Evolutionary conservation across 2,888 invertebrate genomes (phyloP).

Genomic region (Eilema depressum): DNA sequence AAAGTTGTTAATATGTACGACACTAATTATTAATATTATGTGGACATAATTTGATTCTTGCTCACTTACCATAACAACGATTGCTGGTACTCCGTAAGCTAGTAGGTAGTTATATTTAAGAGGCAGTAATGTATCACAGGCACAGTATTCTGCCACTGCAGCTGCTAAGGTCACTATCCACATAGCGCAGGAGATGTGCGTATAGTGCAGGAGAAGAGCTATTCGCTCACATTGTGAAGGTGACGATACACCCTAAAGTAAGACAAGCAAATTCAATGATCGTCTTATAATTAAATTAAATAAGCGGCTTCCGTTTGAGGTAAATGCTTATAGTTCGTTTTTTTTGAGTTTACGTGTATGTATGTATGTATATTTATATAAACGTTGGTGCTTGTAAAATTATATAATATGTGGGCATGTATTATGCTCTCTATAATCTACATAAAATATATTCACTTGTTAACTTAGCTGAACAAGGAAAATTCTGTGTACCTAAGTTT

Average conservation of each 20-base stretch:
- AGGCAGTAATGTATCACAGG: constrained; percentile 86
- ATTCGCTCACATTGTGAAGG: constrained; percentile 89
- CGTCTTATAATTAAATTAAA: too few relatives aligned
- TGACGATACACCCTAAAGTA: constrained; percentile 87
- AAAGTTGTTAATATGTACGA: too few relatives aligned
- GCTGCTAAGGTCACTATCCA: constrained; percentile 90
- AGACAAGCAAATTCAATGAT: background rate
- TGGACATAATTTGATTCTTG: background rate
- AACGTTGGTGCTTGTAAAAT: too few relatives aligned
- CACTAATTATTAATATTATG: background rate
- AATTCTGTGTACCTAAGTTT: too few relatives aligned
- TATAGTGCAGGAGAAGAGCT: constrained; percentile 90
- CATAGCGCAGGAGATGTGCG: constrained; percentile 89
- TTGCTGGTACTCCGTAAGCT: constrained; percentile 88
- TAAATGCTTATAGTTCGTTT: too few relatives aligned
- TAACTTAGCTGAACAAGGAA: too few relatives aligned
- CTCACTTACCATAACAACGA: constrained; percentile 89
- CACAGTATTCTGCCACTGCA: constrained; percentile 84
- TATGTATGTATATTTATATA: too few relatives aligned
- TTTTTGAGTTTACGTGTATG: too few relatives aligned
- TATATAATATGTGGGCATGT: too few relatives aligned
- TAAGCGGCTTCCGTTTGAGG: too few relatives aligned
- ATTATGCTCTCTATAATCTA: too few relatives aligned
- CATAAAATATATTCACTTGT: too few relatives aligned
- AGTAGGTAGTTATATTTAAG: constrained; percentile 88